Base-by-base conservation (phyloP, 2,888 invertebrate genomes). In the Meliscaeva auricollis region DNA sequence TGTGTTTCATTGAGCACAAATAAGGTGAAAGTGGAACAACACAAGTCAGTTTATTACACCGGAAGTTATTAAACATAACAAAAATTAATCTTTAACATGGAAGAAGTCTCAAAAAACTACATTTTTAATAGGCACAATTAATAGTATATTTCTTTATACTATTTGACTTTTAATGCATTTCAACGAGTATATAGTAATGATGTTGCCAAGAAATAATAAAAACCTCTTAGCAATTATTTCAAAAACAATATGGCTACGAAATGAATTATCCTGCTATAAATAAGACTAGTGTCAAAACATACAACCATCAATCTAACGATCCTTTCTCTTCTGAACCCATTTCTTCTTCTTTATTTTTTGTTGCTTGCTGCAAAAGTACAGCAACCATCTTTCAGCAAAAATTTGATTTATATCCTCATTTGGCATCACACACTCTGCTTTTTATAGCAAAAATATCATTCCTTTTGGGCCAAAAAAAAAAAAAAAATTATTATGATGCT, bases 341-440 rank as follows among this genome's bases (percentile, higher is more conserved):
- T 66, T 50, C 15, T 26, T 26, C 26, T 26, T 22, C 6, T 2
- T 15, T 17, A 15, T 22, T 50, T 50, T 50, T 2, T 52, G 52
- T 52, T 52, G 52, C 9, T 52, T 52, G 52, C 9, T 56, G 64
- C 44, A 62, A 15, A 4, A 17, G 30, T 22, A 38, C 38, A 48
- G 3, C 46, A n/a, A 66, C 50, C 50, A 66, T 76, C 56, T 30
- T 62, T 62, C 38, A 44, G n/a, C 26, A 38, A 41, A 32, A 68
- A 82, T 38, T 77, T 82, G 72, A 82, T 82, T 82, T 82, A 77
- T 82, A 58, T 66, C 60, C 58, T 72, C 72, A 60, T 82, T 77
- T 72, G 58, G 72, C 62, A 58, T 13, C 52, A 68, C 64, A 66
- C 81, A 77, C 68, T 74, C 60, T 52, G 66, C 20, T 26, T 72